phyloP scores from a whole-genome alignment of 2,797 vertebrate species.

The Adrianichthys oophorus region DNA sequence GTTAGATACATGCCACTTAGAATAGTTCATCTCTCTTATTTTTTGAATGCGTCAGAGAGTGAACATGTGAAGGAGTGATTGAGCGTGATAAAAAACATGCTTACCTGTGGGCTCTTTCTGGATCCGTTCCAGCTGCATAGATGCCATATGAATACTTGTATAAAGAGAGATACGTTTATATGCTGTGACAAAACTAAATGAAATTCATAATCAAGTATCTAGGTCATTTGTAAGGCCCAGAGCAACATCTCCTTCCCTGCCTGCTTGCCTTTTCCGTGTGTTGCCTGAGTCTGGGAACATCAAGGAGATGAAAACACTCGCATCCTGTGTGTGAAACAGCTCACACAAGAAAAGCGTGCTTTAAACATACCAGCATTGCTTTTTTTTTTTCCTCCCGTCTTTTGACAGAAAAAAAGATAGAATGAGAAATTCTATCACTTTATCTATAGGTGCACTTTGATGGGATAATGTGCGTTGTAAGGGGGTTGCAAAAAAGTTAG shows the following conservation, averaged over 20 bases:
- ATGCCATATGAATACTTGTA: slow-evolving; percentile 58
- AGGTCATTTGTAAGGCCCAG: slow-evolving; percentile 77
- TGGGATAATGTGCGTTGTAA: not conserved
- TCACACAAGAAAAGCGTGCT: slow-evolving; percentile 45
- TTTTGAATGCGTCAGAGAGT: slow-evolving; percentile 3
- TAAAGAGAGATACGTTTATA: slow-evolving; percentile 60
- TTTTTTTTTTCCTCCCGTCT: slow-evolving; percentile 14
- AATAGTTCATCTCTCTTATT: slow-evolving; percentile 15
- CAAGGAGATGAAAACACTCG: slow-evolving; percentile 72
- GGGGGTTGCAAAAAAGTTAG: slow-evolving; percentile 5
- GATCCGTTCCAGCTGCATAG: slow-evolving; percentile 35
- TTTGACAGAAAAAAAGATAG: slow-evolving; percentile 49
- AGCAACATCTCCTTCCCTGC: slow-evolving; percentile 72
- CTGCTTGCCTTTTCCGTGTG: slow-evolving; percentile 49
- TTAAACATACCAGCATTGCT: slow-evolving; percentile 42
- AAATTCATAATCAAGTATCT: slow-evolving; percentile 73
- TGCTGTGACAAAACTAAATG: slow-evolving; percentile 67
- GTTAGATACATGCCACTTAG: slow-evolving; percentile 46
- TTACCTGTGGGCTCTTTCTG: slow-evolving; percentile 67
- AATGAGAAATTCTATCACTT: slow-evolving; percentile 36
- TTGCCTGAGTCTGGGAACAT: slow-evolving; percentile 71
- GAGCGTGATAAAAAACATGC: slow-evolving; percentile 36
- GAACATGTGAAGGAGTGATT: slow-evolving; percentile 15
- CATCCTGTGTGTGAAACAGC: slow-evolving; percentile 67
- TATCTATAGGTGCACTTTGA: slow-evolving; percentile 26